Percentiles rank a stretch among this genome's conserved stretches.
These are phyloP conservation scores for Pseudochaenichthys georgianus DNA, from an alignment of 2,797 vertebrate genomes.

Conservation along the genomic window DNA sequence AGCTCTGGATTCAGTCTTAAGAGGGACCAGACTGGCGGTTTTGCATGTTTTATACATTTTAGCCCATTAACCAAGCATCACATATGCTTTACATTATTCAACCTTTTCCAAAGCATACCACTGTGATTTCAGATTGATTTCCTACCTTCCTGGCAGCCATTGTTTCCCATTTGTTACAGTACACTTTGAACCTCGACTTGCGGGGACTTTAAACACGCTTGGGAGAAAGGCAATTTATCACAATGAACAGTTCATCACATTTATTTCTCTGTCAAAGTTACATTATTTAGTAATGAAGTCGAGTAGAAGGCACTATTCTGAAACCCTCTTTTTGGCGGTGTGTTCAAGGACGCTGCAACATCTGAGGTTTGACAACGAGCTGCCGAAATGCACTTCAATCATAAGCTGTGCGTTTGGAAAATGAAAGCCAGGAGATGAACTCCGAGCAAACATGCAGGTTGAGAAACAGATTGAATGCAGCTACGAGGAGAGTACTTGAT, in stretches of 20 bases:
- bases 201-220: constrained; percentile 45
- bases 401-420: constrained; percentile 39
- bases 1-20: constrained; percentile 19
- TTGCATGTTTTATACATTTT: constrained; percentile 48
- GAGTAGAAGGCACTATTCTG: constrained; percentile 24
- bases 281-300: constrained; percentile 59
- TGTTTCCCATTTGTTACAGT: constrained; percentile 63
- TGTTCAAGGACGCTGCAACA: constrained; percentile 38
- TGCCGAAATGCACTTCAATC: constrained; percentile 6
- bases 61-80: constrained; percentile 44
- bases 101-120: constrained; percentile 49
- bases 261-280: constrained; percentile 69
- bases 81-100: constrained; percentile 63
- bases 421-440: constrained; percentile 44
- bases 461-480: constrained; percentile 41
- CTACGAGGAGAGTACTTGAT: constrained; percentile 6
- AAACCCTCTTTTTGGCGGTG: constrained; percentile 15
- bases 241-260: constrained; percentile 62
- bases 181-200: constrained; percentile 52
- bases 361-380: constrained; percentile 29
- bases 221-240: constrained; percentile 61
- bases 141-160: constrained; percentile 56
- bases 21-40: constrained; percentile 29
- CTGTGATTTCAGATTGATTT: constrained; percentile 65
- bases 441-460: constrained; percentile 24